Conservation (phyloP, 2,888 invertebrate species). For the Lamellibrachia columna region DNA sequence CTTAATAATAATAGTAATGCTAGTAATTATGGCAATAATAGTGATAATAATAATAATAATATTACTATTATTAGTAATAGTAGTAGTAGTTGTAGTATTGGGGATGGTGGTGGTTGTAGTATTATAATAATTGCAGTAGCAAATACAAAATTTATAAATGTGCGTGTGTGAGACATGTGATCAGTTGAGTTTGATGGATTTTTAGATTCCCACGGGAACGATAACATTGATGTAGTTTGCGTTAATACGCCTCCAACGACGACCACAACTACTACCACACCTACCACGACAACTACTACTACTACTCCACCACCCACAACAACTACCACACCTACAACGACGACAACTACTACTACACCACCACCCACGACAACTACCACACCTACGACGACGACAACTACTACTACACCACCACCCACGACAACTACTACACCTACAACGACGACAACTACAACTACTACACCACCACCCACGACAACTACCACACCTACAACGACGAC, state of each 20-base stretch:
- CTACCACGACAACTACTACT: neutral
- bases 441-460: neutral
- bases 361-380: neutral
- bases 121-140: no score
- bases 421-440: neutral
- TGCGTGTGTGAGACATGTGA: neutral
- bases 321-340: neutral
- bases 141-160: no score
- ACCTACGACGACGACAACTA: neutral
- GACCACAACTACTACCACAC: neutral
- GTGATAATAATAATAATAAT: no score
- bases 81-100: no score
- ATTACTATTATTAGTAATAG: no score
- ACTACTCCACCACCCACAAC: neutral
- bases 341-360: neutral
- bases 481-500: neutral
- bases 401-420: no score
- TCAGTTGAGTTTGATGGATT: neutral
- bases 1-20: no score
- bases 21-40: no score
- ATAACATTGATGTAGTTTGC: neutral
- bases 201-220: neutral
- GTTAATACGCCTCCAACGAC: neutral
- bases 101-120: no score
- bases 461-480: neutral